phyloP scores from a whole-genome alignment of 1,140 invertebrate genomes.

The Leptinotarsa undecemlineata region DNA sequence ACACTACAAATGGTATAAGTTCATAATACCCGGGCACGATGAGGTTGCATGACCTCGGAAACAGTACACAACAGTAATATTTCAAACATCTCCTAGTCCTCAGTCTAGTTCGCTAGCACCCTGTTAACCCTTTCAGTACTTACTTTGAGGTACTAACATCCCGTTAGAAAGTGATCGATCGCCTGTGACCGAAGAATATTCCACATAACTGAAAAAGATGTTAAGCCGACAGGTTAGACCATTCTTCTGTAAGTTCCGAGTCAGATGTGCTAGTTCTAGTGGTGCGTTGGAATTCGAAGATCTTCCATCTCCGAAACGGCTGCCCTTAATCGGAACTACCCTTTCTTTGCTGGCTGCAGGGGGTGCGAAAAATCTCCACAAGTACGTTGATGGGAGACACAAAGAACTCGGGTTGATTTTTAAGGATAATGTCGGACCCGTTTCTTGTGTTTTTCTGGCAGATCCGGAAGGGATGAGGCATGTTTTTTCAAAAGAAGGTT shows the following conservation, averaged over 20 bases:
- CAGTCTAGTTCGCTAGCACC: too few relatives aligned
- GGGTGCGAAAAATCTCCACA: conserved; percentile 63
- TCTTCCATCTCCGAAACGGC: conserved; percentile 57
- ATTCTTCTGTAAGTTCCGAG: not conserved
- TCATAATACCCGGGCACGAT: too few relatives aligned
- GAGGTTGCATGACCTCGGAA: too few relatives aligned
- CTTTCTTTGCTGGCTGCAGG: conserved; percentile 60
- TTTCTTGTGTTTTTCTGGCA: conserved; percentile 72
- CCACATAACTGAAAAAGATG: conserved; percentile 1
- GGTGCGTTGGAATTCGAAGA: conserved; percentile 35
- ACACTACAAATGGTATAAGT: too few relatives aligned
- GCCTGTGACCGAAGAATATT: not conserved
- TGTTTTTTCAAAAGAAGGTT: conserved; percentile 75
- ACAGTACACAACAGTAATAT: too few relatives aligned
- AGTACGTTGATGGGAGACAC: conserved; percentile 75
- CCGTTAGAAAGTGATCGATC: not conserved
- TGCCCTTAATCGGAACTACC: conserved; percentile 63
- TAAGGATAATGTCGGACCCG: conserved; percentile 68
- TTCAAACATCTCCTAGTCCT: too few relatives aligned
- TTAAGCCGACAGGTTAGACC: not conserved
- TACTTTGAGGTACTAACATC: not conserved
- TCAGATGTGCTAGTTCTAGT: not conserved
- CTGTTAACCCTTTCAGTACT: too few relatives aligned
- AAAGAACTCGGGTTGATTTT: conserved; percentile 75
- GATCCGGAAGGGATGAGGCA: conserved; percentile 69